Conservation (phyloP, 2,797 vertebrate species). For the Danio jaintianensis region DNA sequence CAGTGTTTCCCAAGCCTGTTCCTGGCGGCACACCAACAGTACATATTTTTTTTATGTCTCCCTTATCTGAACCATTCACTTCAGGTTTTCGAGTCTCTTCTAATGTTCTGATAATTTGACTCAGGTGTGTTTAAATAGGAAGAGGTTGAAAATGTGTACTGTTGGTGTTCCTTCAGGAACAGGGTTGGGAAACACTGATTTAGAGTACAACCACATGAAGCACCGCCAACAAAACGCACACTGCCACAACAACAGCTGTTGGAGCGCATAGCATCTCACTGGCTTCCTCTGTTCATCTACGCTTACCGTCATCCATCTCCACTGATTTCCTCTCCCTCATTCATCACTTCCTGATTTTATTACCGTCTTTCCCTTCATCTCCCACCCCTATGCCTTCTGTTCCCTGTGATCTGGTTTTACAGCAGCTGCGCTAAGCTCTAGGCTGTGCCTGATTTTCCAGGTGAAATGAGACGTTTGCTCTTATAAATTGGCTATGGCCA, state of each 20-base stretch:
- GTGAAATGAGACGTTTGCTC: slow-evolving; percentile 25
- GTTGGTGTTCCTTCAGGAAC: no score
- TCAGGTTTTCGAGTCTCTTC: no score
- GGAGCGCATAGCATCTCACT: slow-evolving; percentile 23
- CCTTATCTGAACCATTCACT: no score
- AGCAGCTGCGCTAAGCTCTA: background rate
- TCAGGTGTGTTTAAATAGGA: no score
- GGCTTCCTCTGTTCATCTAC: slow-evolving; percentile 8
- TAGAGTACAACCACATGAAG: background rate
- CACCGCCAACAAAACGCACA: background rate
- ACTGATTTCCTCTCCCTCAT: slow-evolving; percentile 1
- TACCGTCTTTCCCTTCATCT: slow-evolving; percentile 18
- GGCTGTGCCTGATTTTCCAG: slow-evolving; percentile 1
- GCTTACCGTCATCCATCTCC: slow-evolving; percentile 12
- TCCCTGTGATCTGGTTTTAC: slow-evolving; percentile 20
- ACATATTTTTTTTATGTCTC: no score
- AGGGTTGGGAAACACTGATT: no score
- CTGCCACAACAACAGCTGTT: slow-evolving; percentile 9
- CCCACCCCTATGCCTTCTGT: slow-evolving; percentile 4
- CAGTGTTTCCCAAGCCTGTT: no score
- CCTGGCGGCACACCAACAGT: no score
- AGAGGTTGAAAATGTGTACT: no score
- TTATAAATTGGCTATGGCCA: background rate
- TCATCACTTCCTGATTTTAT: slow-evolving; percentile 23
- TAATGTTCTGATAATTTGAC: no score